Evolutionary conservation across 2,888 invertebrate species (phyloP).

Genomic region (Sclerodermus sp.): DNA sequence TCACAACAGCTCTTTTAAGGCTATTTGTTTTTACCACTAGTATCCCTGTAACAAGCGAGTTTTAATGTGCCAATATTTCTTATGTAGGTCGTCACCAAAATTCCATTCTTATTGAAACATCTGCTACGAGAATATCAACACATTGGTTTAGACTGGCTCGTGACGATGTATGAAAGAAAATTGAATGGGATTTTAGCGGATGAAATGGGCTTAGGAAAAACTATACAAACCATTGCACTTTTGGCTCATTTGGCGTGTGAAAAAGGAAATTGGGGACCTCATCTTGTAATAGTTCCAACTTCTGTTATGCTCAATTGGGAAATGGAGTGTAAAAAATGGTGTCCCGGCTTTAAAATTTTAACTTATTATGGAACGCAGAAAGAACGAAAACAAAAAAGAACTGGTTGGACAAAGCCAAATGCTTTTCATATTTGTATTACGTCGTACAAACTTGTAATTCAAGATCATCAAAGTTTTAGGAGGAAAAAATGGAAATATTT

Average conservation of each 20-base stretch:
- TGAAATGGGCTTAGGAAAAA: slow-evolving; percentile 97
- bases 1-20: slow-evolving; percentile 24
- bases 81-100: slow-evolving; percentile 80
- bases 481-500: slow-evolving; percentile 98
- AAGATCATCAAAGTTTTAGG: slow-evolving; percentile 97
- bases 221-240: slow-evolving; percentile 94
- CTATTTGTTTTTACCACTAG: too few relatives aligned
- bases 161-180: slow-evolving; percentile 92
- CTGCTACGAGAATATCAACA: slow-evolving; percentile 93
- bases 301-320: slow-evolving; percentile 99
- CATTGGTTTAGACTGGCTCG: slow-evolving; percentile 96
- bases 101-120: slow-evolving; percentile 91
- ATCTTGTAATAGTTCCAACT: slow-evolving; percentile 97
- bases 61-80: slow-evolving; percentile 12
- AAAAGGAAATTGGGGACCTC: slow-evolving; percentile 94
- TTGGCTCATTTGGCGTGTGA: slow-evolving; percentile 93
- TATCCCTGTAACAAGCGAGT: slow-evolving; percentile 4
- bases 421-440: slow-evolving; percentile 98
- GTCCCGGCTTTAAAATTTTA: slow-evolving; percentile 97
- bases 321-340: slow-evolving; percentile 99
- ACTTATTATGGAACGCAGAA: slow-evolving; percentile 97
- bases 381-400: slow-evolving; percentile 87
- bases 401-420: slow-evolving; percentile 98
- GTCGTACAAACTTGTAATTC: slow-evolving; percentile 96
- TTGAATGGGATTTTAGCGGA: slow-evolving; percentile 95